Base-by-base conservation (phyloP, 2,888 invertebrate species). In the Orchestes rusci region DNA sequence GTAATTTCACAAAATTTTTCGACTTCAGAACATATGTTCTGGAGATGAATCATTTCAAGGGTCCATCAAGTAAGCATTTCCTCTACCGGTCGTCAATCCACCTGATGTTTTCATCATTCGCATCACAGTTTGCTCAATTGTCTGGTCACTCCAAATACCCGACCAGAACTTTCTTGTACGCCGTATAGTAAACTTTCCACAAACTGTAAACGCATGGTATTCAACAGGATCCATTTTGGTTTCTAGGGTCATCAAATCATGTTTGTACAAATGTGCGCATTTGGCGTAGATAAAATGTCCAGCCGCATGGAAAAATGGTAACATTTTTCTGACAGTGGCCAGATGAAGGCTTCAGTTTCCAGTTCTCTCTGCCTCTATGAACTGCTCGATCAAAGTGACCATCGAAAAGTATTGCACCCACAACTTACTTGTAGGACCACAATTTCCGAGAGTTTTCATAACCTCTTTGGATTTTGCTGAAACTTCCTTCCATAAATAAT, bases 321-420 rank as follows among this genome's bases (percentile, higher is more conserved):
- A 12, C 45, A 45, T 43, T 39, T 38, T 38, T 29, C 35, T 27
- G 7, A 49, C 16, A 4, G 28, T 32, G 10, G 33, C 16, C 1
- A 51, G 36, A 28, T 50, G 48, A 3, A 54, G 36, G 30, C 58
- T 40, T 56, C 57, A 62, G 52, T 61, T 54, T 28, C 60, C 60
- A 19, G 50, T 46, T 32, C 60, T 47, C 50, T 63, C 59, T 39
- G 59, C 59, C 31, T 54, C 46, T 23, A 59, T 56, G 43, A 57
- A 62, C 39, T 57, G 55, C 51, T 56, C 55, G 27, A 57, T 31
- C 16, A 60, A 34, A 34, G 53, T 49, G 19, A 57, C 40, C 54
- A 60, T 54, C 46, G 53, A 33, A 38, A 53, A 58, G 44, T 60
- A 60, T 41, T 55, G 56, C 16, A 62, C 20, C 55, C 56, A 58